Base-by-base conservation (phyloP, 92 coral and sea anemone genomes). In the Heteractis magnifica region DNA sequence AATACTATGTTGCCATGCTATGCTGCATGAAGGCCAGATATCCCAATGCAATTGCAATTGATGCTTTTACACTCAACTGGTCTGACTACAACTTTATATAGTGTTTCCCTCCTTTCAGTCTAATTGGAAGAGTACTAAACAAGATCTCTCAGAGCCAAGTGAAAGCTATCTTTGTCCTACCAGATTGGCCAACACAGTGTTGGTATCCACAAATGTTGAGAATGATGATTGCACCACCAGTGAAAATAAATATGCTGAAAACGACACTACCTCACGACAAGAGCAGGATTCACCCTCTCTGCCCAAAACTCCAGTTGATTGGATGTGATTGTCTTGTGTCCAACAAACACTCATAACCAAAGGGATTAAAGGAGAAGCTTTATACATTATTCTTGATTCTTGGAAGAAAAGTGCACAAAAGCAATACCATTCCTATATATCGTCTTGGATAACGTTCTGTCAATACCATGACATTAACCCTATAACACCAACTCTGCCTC, bases 201-300 rank as follows among this genome's bases (percentile, higher is more conserved):
- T 91, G 92, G 92, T 91, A 88, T 85, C 86, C 86, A 6, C 75
- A 85, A n/a, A 62, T 91, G 65, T 72, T 88, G 72, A 84, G 87
- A 74, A 76, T 87, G 21, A 58, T 84, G 85, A 76, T 80, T 41
- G 51, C 55, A 58, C 52, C 80, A 72, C 87, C 88, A 48, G n/a
- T 59, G 18, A 59, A 78, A 84, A 79, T 77, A 87, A 82, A 79
- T 83, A 7, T 86, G 84, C 60, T 56, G 65, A 80, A 77, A 64
- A 84, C 75, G 83, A 87, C 79, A 56, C 76, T 90, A 60, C 91
- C 91, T 20, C 82, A 77, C 86, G 71, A 65, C 62, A 83, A 80
- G 65, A 80, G 26, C 48, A 52, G 73, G 77, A n/a, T 21, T 15
- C 91, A 91, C 81, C 80, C 77, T 53, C 77, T 81, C 72, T 72